A percentile compares a stretch with the other conserved stretches of the same genome.
These are phyloP conservation scores for Stichodactyla helianthus DNA, from an alignment of 64 coral and sea anemone species.

Conservation along the genomic window DNA sequence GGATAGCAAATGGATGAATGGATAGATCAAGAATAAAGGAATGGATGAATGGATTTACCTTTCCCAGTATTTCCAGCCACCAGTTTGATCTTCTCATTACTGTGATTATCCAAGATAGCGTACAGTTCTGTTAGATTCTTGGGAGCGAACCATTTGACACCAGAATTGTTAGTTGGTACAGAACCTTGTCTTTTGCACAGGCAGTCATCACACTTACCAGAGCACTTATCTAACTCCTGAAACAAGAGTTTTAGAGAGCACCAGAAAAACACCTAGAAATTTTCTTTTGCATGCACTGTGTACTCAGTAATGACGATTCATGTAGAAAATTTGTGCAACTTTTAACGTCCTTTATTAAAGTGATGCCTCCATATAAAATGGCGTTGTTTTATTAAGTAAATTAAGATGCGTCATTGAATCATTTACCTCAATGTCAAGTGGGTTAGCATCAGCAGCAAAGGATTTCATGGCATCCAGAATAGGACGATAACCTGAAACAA, in stretches of 20 bases:
- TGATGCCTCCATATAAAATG: no score
- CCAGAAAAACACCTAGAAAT: no score
- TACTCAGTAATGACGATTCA: no score
- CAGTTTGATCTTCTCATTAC: conserved; percentile 44
- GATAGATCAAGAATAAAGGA: no score
- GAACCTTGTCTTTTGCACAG: conserved; percentile 9
- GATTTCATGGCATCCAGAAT: conserved; percentile 98
- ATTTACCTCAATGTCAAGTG: conserved; percentile 82
- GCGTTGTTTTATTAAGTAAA: not conserved
- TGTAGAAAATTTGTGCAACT: not conserved
- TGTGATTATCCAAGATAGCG: conserved; percentile 43
- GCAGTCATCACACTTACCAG: conserved; percentile 21
- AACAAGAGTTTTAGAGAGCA: not conserved
- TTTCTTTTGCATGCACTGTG: no score
- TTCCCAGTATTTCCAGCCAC: conserved; percentile 85
- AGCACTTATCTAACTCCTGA: conserved; percentile 19
- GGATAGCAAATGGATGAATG: no score
- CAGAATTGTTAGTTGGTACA: not conserved
- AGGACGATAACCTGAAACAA: conserved; percentile 75
- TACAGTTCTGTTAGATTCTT: conserved; percentile 60
- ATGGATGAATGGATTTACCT: conserved; percentile 47
- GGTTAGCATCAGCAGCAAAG: conserved; percentile 63
- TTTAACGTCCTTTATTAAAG: not conserved
- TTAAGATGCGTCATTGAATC: not conserved
- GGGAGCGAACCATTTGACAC: conserved; percentile 56